Percentiles rank a stretch among this genome's conserved stretches.
Conservation (phyloP, 2,888 invertebrate genomes). For the Agrochola litura region DNA sequence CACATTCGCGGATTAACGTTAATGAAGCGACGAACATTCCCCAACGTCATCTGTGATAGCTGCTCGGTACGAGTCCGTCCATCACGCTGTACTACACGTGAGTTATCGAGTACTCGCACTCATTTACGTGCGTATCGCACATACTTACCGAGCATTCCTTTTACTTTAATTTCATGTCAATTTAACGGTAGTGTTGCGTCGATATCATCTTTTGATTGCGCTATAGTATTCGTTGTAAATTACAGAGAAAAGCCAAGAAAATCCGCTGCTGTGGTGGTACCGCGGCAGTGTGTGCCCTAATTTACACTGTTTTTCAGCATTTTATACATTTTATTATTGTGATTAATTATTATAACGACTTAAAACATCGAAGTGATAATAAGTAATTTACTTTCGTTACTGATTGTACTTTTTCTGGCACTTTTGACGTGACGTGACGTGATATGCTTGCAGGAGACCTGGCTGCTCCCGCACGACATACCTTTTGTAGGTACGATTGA, state of each 20-base stretch:
- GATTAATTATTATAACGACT: no score
- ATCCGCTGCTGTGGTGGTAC: neutral
- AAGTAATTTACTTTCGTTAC: neutral
- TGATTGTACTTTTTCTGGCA: neutral
- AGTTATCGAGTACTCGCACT: neutral
- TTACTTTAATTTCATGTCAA: conserved; percentile 41
- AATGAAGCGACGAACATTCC: conserved; percentile 20
- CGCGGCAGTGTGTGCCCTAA: no score
- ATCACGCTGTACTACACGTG: neutral
- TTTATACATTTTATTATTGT: no score
- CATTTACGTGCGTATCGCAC: neutral
- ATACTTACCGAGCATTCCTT: conserved; percentile 21
- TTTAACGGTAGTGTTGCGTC: conserved; percentile 6
- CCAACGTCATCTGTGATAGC: neutral
- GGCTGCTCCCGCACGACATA: no score
- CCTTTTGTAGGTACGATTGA: no score
- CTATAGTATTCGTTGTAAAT: neutral
- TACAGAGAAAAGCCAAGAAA: neutral
- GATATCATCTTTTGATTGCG: neutral
- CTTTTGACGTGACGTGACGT: neutral
- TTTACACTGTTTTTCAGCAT: no score
- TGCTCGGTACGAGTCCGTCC: neutral
- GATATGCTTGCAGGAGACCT: no score
- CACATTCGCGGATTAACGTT: conserved; percentile 18
- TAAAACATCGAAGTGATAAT: neutral